Percentiles rank a stretch among this genome's conserved stretches.
Conservation (phyloP, 2,888 invertebrate genomes). For the Serripes groenlandicus region DNA sequence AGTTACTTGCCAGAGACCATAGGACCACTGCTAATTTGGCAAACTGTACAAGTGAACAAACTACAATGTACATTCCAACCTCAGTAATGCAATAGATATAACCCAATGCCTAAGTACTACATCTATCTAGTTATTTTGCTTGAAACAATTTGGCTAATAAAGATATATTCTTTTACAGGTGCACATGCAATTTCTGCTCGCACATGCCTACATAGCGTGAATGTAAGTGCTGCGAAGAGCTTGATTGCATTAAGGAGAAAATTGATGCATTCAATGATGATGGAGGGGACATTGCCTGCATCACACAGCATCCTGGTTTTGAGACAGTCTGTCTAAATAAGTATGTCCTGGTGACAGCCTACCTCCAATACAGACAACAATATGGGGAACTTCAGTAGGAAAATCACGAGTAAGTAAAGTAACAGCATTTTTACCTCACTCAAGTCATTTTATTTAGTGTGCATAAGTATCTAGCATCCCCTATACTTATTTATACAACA, state of each 20-base stretch:
- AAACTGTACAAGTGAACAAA: no score
- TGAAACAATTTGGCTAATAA: no score
- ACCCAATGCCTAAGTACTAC: no score
- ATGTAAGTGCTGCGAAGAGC: background rate
- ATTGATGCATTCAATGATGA: no score
- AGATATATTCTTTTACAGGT: background rate
- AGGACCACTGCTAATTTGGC: no score
- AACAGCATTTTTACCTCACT: background rate
- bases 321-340: conserved; percentile 33
- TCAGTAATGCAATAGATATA: no score
- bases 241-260: background rate
- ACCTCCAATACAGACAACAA: no score
- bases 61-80: no score
- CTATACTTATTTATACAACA: background rate
- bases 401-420: background rate
- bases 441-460: background rate
- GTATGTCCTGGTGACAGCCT: no score
- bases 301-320: conserved; percentile 33
- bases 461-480: background rate
- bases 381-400: background rate
- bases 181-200: background rate
- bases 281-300: background rate
- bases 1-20: no score
- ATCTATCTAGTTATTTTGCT: no score
- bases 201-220: background rate